Base-by-base conservation (phyloP, 2,797 vertebrate species). In the Lindbergichthys nudifrons region DNA sequence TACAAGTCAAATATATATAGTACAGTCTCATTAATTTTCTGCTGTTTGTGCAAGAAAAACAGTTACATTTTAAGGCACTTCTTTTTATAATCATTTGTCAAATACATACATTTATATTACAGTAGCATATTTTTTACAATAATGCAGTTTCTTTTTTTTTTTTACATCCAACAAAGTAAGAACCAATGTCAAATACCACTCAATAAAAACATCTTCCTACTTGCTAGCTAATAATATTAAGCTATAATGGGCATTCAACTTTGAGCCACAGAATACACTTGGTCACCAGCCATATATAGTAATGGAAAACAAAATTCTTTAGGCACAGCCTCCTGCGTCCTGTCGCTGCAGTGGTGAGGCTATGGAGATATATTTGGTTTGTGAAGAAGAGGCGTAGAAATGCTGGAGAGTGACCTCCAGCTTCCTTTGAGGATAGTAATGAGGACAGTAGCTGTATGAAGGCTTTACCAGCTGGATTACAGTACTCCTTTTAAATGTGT, bases 321-420 rank as follows among this genome's bases (percentile, higher is more conserved):
- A 54, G 14, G 45, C 50, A 58, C 6, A 41, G 63, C 41, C 73
- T 82, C 58, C 67, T 68, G 77, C 58, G 59, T 72, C 39, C 19
- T 66, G 78, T 89, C 77, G 63, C 75, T 69, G 73, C 70, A 15
- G 56, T n/a, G 46, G 11, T 30, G 62, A 68, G 74, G 53, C n/a
- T 81, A 21, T 39, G 16, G 71, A 58, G 73, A 87, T 93, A 92
- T 93, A 92, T 92, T 90, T 79, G 78, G 86, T 86, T 80, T 73
- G 47, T 87, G 70, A 86, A 84, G 82, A 84, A 75, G 68, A 90
- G 77, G 88, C 81, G 80, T 88, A 75, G 87, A 87, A 89, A 87
- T 86, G 85, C 42, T 63, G 61, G 46, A 73, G 77, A 58, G 56
- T 73, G 81, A 79, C 73, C 74, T 70, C 73, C 32, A 47, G 15